Percentiles rank a stretch among this genome's conserved stretches.
phyloP scores from a whole-genome alignment of 2,888 invertebrate species.

The Xanthia icteritia region DNA sequence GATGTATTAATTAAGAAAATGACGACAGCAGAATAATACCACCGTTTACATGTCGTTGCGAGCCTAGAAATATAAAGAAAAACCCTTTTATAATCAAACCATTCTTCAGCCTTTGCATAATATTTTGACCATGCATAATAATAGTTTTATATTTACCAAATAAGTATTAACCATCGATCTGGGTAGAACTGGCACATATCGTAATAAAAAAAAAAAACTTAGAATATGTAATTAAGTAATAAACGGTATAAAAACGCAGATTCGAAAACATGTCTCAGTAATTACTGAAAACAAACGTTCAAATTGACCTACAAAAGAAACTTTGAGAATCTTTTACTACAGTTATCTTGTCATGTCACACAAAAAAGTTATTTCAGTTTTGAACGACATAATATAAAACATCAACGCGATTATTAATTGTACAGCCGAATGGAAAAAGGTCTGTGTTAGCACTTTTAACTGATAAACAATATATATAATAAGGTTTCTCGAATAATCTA shows the following conservation, averaged over 20 bases:
- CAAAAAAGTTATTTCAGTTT: slow-evolving; percentile 73
- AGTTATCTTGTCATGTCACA: slow-evolving; percentile 41
- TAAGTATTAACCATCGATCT: not conserved
- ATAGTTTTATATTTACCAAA: not conserved
- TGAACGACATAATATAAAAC: slow-evolving; percentile 70
- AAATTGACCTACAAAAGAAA: slow-evolving; percentile 46
- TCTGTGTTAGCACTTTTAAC: not conserved
- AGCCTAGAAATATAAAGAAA: not conserved
- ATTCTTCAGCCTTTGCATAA: too few species aligned
- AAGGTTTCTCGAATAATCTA: not conserved
- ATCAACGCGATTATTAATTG: slow-evolving; percentile 73
- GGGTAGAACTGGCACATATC: not conserved
- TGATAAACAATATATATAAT: slow-evolving; percentile 3
- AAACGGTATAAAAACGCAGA: not conserved
- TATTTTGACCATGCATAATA: not conserved
- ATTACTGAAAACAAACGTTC: slow-evolving; percentile 28
- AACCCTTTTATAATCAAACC: not conserved
- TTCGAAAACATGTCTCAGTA: not conserved
- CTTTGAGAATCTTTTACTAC: slow-evolving; percentile 19
- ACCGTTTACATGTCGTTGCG: not conserved
- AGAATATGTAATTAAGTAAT: not conserved
- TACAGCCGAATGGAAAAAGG: slow-evolving; percentile 63
- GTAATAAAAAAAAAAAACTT: not conserved
- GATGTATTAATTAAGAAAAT: slow-evolving; percentile 5
- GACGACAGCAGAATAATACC: not conserved